Evolutionary conservation across 2,888 invertebrate species (phyloP).

Genomic region (Troides oblongomaculatus): DNA sequence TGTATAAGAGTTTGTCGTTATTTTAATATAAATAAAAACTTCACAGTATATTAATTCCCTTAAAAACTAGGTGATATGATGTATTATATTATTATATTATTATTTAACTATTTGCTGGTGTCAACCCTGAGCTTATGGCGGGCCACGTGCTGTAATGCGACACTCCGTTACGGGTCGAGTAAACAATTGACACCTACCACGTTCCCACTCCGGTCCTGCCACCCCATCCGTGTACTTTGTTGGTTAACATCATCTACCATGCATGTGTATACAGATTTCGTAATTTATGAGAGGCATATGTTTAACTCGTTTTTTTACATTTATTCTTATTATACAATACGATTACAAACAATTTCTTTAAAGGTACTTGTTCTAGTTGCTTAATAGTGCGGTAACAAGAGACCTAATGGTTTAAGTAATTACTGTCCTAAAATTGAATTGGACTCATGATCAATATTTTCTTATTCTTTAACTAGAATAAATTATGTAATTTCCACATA

Average conservation of each 20-base stretch:
- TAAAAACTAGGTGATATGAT: neutral
- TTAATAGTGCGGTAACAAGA: no score
- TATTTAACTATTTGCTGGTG: neutral
- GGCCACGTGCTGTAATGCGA: slow-evolving; percentile 46
- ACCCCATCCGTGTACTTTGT: slow-evolving; percentile 31
- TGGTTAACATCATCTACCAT: slow-evolving; percentile 32
- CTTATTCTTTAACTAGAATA: no score
- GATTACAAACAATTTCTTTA: no score
- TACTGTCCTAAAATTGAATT: no score
- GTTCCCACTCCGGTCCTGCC: slow-evolving; percentile 40
- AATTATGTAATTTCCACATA: no score
- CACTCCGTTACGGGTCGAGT: slow-evolving; percentile 41
- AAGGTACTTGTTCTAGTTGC: no score
- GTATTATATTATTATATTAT: neutral
- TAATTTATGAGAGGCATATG: neutral
- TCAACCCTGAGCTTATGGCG: slow-evolving; percentile 29
- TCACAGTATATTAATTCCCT: neutral
- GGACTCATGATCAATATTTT: no score
- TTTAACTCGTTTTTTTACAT: slow-evolving; percentile 1
- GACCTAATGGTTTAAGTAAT: no score
- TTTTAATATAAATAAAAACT: neutral
- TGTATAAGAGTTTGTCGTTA: no score
- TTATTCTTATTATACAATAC: no score
- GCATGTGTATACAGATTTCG: slow-evolving; percentile 1
- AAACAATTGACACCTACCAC: slow-evolving; percentile 42